Conservation (phyloP, 2,797 vertebrate species). For the Euphonia xanthogaster region DNA sequence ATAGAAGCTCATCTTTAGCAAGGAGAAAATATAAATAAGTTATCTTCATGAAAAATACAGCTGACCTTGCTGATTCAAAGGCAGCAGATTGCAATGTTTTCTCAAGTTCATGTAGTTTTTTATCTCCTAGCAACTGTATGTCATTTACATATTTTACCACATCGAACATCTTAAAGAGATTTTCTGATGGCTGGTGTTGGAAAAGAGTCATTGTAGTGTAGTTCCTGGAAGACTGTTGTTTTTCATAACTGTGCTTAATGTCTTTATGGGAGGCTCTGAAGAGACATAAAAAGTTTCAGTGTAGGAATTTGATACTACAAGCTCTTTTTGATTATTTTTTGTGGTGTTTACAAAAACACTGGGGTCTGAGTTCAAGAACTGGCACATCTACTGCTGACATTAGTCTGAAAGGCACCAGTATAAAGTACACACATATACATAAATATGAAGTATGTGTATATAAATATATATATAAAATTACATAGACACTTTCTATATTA, state of each 20-base stretch:
- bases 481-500: not conserved
- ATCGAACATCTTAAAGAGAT: not conserved
- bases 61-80: conserved; percentile 47
- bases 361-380: not conserved
- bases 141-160: conserved; percentile 35
- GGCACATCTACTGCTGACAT: not conserved
- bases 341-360: not conserved
- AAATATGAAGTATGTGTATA: rapidly evolving
- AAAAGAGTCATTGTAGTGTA: not conserved
- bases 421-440: not conserved
- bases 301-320: not conserved
- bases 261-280: conserved; percentile 10
- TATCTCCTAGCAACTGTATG: conserved; percentile 42
- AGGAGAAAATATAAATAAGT: conserved; percentile 8
- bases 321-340: not conserved
- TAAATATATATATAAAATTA: too few species aligned
- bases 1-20: not conserved
- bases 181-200: conserved; percentile 20
- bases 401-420: not conserved
- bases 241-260: conserved; percentile 30
- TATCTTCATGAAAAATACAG: conserved; percentile 24
- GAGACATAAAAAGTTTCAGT: not conserved
- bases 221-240: conserved; percentile 26
- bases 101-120: conserved; percentile 27
- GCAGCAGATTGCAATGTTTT: conserved; percentile 48